phyloP scores from a whole-genome alignment of 2,888 invertebrate species.

The Papilio gigon region DNA sequence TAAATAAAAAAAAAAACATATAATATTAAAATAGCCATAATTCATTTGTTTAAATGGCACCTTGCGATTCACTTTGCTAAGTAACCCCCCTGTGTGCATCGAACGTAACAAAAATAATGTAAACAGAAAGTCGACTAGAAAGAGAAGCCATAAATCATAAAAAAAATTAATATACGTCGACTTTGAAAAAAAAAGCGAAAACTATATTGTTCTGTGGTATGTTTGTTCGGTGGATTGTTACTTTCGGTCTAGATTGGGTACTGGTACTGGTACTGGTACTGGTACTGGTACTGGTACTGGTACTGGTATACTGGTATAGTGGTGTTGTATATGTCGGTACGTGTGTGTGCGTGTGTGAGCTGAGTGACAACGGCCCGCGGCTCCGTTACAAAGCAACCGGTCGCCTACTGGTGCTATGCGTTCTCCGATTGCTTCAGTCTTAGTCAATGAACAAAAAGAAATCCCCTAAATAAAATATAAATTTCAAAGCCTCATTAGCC shows the following conservation, averaged over 20 bases:
- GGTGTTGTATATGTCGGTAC: constrained; percentile 41
- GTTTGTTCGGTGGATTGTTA: constrained; percentile 49
- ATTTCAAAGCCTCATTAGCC: constrained; percentile 81
- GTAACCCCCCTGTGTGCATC: constrained; percentile 55
- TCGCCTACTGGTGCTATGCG: constrained; percentile 71
- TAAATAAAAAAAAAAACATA: constrained; percentile 62
- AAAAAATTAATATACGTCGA: constrained; percentile 47
- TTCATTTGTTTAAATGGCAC: constrained; percentile 75
- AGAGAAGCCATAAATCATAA: constrained; percentile 50
- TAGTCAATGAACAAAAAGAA: constrained; percentile 67
- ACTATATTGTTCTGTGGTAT: constrained; percentile 47
- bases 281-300: constrained; percentile 19
- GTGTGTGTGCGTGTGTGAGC: constrained; percentile 40
- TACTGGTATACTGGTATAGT: constrained; percentile 17
- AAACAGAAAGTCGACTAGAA: constrained; percentile 51
- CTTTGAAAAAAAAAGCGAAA: constrained; percentile 45
- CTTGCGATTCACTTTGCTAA: constrained; percentile 74
- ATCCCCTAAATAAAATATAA: constrained; percentile 69
- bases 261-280: constrained; percentile 12
- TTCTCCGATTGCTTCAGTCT: constrained; percentile 74
- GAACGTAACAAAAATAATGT: constrained; percentile 47
- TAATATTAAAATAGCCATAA: constrained; percentile 72
- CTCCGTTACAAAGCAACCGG: constrained; percentile 55
- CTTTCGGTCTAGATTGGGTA: constrained; percentile 27
- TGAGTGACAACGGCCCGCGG: constrained; percentile 68